Conservation (phyloP, 2,888 invertebrate genomes). For the Venusia cambrica region DNA sequence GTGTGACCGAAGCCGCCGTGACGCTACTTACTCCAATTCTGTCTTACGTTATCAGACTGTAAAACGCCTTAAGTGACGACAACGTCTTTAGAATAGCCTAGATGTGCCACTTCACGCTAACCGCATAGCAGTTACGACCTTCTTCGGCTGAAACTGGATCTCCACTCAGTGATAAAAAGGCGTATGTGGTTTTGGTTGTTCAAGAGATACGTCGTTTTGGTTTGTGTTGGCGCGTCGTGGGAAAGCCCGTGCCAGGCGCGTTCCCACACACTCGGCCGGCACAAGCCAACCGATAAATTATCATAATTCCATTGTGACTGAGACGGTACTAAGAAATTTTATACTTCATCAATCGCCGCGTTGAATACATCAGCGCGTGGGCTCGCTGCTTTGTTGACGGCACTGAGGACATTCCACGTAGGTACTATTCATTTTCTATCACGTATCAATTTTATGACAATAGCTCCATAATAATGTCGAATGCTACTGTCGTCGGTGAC, state of each 20-base stretch:
- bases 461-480: constrained; percentile 43
- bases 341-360: constrained; percentile 80
- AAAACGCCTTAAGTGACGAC: constrained; percentile 58
- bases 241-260: constrained; percentile 80
- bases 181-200: constrained; percentile 51
- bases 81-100: constrained; percentile 40
- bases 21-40: constrained; percentile 81
- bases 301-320: constrained; percentile 82
- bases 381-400: constrained; percentile 65
- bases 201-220: constrained; percentile 53
- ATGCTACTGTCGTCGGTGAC: constrained; percentile 15
- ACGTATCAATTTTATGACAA: constrained; percentile 54
- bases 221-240: constrained; percentile 60
- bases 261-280: constrained; percentile 81
- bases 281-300: constrained; percentile 81
- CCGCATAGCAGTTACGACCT: constrained; percentile 52
- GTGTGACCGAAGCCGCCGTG: constrained; percentile 78
- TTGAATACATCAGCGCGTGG: constrained; percentile 80
- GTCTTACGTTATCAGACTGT: constrained; percentile 50
- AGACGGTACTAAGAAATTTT: constrained; percentile 81
- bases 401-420: constrained; percentile 23
- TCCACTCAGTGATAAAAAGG: constrained; percentile 38
- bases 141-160: constrained; percentile 29
- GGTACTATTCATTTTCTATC: constrained; percentile 47
- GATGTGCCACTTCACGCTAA: constrained; percentile 37